Evolutionary conservation across 2,888 invertebrate genomes (phyloP), one percentile per base, ranked within the genome.

Genomic region (Nymphalis urticae): DNA sequence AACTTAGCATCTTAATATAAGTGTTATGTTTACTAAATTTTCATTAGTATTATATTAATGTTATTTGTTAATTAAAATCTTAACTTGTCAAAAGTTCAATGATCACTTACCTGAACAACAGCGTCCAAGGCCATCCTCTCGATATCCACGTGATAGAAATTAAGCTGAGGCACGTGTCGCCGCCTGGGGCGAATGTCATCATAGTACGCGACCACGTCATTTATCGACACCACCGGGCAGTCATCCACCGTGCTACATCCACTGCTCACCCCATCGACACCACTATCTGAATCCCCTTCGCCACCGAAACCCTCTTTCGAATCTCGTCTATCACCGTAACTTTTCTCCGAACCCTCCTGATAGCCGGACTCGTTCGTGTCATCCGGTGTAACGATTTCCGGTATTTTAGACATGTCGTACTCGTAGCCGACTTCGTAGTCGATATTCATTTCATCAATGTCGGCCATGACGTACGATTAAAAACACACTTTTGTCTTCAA

Each of bases 211-310:
- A 93, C 90, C 72, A 92, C 92, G 70, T 93, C 92, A 65, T 93
- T 93, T 70, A 92, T 91, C 2, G 93, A 93, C 77, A 93, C 93
- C 75, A 93, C 93, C 19, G 93, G 93, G 79, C 94, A 94, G 80
- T 93, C 93, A 69, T 94, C 94, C 53, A 89, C 94, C 51, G 94
- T 88, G 78, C 94, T 94, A 76, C 94, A 94, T 10, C 94, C 93
- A 76, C 92, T 92, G 84, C 94, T 93, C 67, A 94, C 93, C 51
- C 94, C 94, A 68, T 93, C 94, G 77, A 94, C 94, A 60, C 94
- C 94, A 75, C 93, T 90, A 76, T 94, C 94, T 60, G 90, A 90
- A 74, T 92, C 92, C 17, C 88, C 88, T 68, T 92, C 91, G 19
- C 90, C 89, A 5, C 90, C 87, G 68, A 89, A 90, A 1, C 90